A percentile compares a stretch with the other conserved stretches of the same genome.
phyloP scores from a whole-genome alignment of 2,888 invertebrate genomes.

The Drosophila fulvimacula region DNA sequence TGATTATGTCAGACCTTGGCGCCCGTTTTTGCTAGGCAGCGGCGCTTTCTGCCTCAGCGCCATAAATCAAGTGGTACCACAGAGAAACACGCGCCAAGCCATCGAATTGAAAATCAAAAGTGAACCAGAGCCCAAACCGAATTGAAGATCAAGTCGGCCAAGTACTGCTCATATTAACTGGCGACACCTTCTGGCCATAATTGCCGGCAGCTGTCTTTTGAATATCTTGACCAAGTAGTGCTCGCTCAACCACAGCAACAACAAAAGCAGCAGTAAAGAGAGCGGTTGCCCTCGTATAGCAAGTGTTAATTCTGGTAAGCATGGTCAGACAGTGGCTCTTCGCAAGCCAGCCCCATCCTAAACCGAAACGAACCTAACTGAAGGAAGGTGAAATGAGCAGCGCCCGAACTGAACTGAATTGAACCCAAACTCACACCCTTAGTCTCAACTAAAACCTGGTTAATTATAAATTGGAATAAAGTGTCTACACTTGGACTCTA shows the following conservation, averaged over 20 bases:
- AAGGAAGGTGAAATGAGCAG: neutral
- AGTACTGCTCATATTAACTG: neutral
- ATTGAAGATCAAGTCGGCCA: neutral
- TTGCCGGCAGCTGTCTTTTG: slow-evolving; percentile 11
- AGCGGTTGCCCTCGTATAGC: slow-evolving; percentile 25
- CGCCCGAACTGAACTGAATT: neutral
- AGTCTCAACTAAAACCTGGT: slow-evolving; percentile 43
- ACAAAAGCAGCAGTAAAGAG: slow-evolving; percentile 27
- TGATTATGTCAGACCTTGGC: slow-evolving; percentile 35
- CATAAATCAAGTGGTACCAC: slow-evolving; percentile 52
- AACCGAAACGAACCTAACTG: neutral
- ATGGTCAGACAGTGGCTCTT: too few species aligned
- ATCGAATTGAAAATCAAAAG: slow-evolving; percentile 8
- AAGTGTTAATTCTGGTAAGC: slow-evolving; percentile 43
- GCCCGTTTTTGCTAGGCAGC: slow-evolving; percentile 45
- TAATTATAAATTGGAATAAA: slow-evolving; percentile 72
- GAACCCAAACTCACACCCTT: slow-evolving; percentile 5
- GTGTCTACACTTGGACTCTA: slow-evolving; percentile 43
- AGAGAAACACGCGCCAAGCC: slow-evolving; percentile 34
- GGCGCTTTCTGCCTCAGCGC: slow-evolving; percentile 36
- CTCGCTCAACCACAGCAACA: slow-evolving; percentile 48
- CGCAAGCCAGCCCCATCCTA: neutral
- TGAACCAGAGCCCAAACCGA: neutral
- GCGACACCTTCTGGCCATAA: neutral
- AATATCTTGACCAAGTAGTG: slow-evolving; percentile 31